Base-by-base conservation (phyloP, 2,797 vertebrate species). In the Adelosebastes latens region DNA sequence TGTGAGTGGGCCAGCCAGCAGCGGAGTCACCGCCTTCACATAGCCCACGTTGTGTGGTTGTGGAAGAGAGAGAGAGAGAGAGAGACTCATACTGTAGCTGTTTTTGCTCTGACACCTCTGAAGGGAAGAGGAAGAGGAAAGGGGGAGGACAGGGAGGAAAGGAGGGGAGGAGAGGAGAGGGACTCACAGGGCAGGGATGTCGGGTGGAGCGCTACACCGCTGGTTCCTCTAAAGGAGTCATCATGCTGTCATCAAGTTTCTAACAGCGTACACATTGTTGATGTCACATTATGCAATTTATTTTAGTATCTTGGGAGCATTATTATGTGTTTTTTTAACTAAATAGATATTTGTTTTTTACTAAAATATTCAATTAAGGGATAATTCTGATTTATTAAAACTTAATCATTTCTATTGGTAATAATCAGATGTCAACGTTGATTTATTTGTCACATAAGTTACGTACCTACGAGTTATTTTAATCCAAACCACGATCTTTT, bases 91-190 rank as follows among this genome's bases (percentile, higher is more conserved):
- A 63, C 77, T 74, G 78, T 91, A 29, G 84, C 90, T 82, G 85
- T 91, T 91, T 91, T 94, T 95, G 92, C 93, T 95, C 93, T 80
- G 89, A 92, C 95, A 93, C 95, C 95, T 96, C 95, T 95, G 92
- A 82, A 71, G 66, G 87, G 77, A 89, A 89, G 85, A 87, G 89
- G 89, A 88, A 86, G 76, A 82, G 78, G 87, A 82, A 77, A 77
- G 55, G 55, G 94, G 95, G 96, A 89, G 62, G 78, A 75, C 53
- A 14, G 71, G 2, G 77, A 71, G 82, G 83, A 78, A 75, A 75
- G n/a, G n/a, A n/a, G n/a, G n/a, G 64, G 79, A 60, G 75, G 60
- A 72, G 72, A 66, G 63, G 49, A 59, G 52, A 27, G 53, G 63
- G 75, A 68, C 31, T 59, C 65, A n/a, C 53, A 63, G 83, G 63